Evolutionary conservation across 2,888 invertebrate species (phyloP).

Genomic region (Ichneumoninae sp.): DNA sequence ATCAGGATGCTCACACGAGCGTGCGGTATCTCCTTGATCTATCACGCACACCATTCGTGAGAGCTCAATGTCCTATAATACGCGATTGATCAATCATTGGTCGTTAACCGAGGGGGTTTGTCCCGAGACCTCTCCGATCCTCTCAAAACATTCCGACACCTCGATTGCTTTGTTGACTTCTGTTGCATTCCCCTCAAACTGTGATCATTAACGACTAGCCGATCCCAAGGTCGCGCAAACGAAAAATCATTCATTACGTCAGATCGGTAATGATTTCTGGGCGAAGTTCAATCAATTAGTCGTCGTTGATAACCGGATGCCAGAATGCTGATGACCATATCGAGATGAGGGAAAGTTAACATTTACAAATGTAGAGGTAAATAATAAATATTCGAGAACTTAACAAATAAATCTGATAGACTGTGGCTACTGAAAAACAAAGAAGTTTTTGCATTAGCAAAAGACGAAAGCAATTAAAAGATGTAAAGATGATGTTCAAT

Average conservation of each 20-base stretch:
- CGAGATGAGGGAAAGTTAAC: background rate
- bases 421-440: background rate
- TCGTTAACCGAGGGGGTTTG: slow-evolving; percentile 21
- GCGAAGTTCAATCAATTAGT: background rate
- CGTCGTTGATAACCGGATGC: background rate
- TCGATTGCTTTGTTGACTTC: slow-evolving; percentile 26
- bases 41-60: slow-evolving; percentile 51
- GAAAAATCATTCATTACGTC: background rate
- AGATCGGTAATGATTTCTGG: background rate
- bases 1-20: slow-evolving; percentile 23
- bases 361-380: background rate
- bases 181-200: slow-evolving; percentile 3
- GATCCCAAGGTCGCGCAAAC: background rate
- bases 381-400: background rate
- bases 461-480: too few relatives aligned
- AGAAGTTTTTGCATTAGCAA: too few relatives aligned
- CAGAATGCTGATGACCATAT: background rate
- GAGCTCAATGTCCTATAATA: slow-evolving; percentile 40
- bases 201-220: background rate
- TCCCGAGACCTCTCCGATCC: slow-evolving; percentile 5
- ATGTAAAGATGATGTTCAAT: too few relatives aligned
- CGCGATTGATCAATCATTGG: slow-evolving; percentile 48
- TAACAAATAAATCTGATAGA: background rate
- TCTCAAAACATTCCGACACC: background rate
- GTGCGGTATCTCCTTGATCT: slow-evolving; percentile 51